These are phyloP conservation scores for Sorex araneus DNA, from an alignment of 2,113 vertebrate species.

Conservation along the genomic window DNA sequence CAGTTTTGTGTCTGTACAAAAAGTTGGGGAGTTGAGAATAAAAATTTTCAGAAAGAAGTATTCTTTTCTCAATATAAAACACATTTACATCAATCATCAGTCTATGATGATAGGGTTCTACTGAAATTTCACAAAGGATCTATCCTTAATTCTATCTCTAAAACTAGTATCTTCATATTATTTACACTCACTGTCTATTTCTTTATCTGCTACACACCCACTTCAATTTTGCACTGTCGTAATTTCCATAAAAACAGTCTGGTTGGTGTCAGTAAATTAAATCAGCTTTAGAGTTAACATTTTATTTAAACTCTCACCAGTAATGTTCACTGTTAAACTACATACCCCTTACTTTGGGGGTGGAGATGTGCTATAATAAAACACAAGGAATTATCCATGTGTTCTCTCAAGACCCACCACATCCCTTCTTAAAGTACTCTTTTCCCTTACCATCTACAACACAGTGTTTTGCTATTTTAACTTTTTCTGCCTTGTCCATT, in stretches of 20 bases:
- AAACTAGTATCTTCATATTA: not conserved
- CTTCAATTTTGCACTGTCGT: not conserved
- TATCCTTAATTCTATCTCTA: not conserved
- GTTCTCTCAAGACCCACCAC: too few species aligned
- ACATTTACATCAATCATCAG: not conserved
- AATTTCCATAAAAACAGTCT: not conserved
- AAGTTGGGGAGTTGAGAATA: not conserved
- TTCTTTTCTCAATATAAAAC: constrained; percentile 30
- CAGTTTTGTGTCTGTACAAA: not conserved
- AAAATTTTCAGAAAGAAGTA: constrained; percentile 28
- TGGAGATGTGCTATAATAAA: too few species aligned
- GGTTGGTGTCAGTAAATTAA: constrained; percentile 16
- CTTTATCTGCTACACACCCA: not conserved
- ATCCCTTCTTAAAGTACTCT: constrained; percentile 17
- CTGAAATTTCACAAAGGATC: not conserved
- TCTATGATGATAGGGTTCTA: not conserved
- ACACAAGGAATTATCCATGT: too few species aligned
- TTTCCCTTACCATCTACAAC: not conserved
- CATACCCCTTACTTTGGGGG: not conserved
- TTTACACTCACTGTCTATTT: not conserved
- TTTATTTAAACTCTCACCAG: constrained; percentile 41
- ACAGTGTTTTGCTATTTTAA: not conserved
- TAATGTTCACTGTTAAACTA: not conserved
- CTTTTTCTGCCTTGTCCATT: not conserved
- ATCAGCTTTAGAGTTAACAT: not conserved